Evolutionary conservation across 64 coral and sea anemone genomes (phyloP).

Genomic region (Hydrozoanthus tunicans): DNA sequence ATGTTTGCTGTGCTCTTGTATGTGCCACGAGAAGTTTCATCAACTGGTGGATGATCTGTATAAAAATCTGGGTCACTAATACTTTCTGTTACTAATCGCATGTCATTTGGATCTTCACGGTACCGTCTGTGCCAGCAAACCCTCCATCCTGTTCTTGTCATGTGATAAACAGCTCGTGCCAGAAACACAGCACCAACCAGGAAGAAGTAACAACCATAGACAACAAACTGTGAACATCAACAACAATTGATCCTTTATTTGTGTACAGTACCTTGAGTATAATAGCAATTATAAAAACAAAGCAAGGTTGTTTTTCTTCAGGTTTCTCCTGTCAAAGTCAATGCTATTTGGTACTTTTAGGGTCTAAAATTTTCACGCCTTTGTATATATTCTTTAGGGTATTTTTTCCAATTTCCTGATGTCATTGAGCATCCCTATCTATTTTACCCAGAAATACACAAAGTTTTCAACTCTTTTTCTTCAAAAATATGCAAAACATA

Average conservation of each 20-base stretch:
- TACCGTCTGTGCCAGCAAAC: conserved; percentile 71
- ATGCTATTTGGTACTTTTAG: too few relatives aligned
- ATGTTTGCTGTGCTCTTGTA: too few relatives aligned
- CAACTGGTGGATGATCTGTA: too few relatives aligned
- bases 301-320: not conserved
- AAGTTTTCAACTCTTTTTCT: too few relatives aligned
- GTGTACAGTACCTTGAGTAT: not conserved
- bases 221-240: conserved; percentile 73
- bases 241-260: not conserved
- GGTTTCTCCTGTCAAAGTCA: too few relatives aligned
- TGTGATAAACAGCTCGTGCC: conserved; percentile 80
- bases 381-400: too few relatives aligned
- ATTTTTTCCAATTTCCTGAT: too few relatives aligned
- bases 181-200: conserved; percentile 89
- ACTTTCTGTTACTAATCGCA: not conserved
- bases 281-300: not conserved
- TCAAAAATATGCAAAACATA: too few relatives aligned
- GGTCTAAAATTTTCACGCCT: too few relatives aligned
- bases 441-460: too few relatives aligned
- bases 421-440: too few relatives aligned
- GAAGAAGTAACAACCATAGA: conserved; percentile 93
- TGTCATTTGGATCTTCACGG: not conserved
- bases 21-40: too few relatives aligned
- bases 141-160: conserved; percentile 87
- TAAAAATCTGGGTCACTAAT: not conserved